phyloP scores from a whole-genome alignment of 2,888 invertebrate genomes.

The Meiosimyza platycephala region DNA sequence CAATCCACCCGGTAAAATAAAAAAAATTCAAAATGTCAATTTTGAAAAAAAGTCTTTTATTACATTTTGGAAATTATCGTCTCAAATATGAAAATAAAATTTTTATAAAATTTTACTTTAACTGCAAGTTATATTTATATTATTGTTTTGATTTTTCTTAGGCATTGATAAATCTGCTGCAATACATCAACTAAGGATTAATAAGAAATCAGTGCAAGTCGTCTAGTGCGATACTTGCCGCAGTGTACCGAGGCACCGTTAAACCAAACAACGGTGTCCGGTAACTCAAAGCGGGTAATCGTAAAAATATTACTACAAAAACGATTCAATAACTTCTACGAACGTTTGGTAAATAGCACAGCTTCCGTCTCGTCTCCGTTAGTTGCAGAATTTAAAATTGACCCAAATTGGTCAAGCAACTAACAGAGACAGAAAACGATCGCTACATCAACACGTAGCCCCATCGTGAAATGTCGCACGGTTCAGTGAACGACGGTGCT shows the following conservation, averaged over 20 bases:
- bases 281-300: neutral
- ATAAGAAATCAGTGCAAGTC: constrained; percentile 13
- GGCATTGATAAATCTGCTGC: constrained; percentile 4
- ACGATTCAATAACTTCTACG: neutral
- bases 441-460: constrained; percentile 23
- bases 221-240: neutral
- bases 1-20: no score
- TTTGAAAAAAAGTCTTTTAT: no score
- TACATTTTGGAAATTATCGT: no score
- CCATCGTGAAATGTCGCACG: constrained; percentile 59
- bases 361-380: neutral
- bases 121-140: neutral
- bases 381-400: neutral
- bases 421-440: neutral
- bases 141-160: neutral
- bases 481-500: constrained; percentile 50
- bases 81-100: no score
- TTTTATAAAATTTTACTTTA: no score
- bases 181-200: neutral
- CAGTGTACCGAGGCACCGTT: constrained; percentile 8
- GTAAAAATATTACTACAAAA: no score
- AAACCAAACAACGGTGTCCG: constrained; percentile 1
- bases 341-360: neutral
- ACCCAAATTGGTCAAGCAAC: neutral
- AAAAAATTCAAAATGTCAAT: no score